Percentiles rank a stretch among this genome's conserved stretches.
These are phyloP conservation scores for Tenthredo scrophulariae DNA, from an alignment of 2,888 invertebrate species.

Conservation along the genomic window DNA sequence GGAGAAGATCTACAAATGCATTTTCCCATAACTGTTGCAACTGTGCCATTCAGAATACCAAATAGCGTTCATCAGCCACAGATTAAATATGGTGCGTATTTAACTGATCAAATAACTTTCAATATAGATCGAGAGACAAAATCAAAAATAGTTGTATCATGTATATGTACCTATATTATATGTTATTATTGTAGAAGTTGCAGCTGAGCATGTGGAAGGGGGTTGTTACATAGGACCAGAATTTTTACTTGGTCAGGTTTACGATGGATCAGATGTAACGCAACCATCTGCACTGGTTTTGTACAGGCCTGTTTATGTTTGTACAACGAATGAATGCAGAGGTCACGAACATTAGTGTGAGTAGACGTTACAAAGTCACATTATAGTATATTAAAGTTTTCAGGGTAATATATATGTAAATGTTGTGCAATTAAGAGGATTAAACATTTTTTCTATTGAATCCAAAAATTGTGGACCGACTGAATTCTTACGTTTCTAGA, in stretches of 20 bases:
- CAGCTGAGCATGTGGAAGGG: conserved; percentile 87
- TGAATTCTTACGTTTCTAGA: conserved; percentile 46
- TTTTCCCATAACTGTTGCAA: conserved; percentile 88
- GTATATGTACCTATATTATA: not conserved
- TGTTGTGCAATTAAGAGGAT: conserved; percentile 30
- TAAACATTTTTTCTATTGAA: conserved; percentile 24
- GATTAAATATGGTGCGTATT: conserved; percentile 83
- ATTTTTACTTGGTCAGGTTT: conserved; percentile 89
- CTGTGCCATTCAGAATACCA: conserved; percentile 86
- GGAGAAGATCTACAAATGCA: conserved; percentile 86
- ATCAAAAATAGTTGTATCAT: not conserved
- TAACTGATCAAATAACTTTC: conserved; percentile 32
- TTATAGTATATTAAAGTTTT: conserved; percentile 7
- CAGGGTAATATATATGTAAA: conserved; percentile 52
- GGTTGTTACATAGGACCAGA: conserved; percentile 89
- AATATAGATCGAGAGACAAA: not conserved
- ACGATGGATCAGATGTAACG: conserved; percentile 82
- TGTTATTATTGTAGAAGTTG: conserved; percentile 81
- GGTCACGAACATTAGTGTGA: conserved; percentile 59
- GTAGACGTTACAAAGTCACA: conserved; percentile 23
- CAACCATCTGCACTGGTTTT: conserved; percentile 80
- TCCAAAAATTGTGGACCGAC: conserved; percentile 45
- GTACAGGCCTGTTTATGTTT: conserved; percentile 84
- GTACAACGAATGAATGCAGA: conserved; percentile 73
- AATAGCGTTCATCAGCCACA: conserved; percentile 82